phyloP scores from a whole-genome alignment of 2,113 vertebrate species.

The Ophthalmolycus amberensis region DNA sequence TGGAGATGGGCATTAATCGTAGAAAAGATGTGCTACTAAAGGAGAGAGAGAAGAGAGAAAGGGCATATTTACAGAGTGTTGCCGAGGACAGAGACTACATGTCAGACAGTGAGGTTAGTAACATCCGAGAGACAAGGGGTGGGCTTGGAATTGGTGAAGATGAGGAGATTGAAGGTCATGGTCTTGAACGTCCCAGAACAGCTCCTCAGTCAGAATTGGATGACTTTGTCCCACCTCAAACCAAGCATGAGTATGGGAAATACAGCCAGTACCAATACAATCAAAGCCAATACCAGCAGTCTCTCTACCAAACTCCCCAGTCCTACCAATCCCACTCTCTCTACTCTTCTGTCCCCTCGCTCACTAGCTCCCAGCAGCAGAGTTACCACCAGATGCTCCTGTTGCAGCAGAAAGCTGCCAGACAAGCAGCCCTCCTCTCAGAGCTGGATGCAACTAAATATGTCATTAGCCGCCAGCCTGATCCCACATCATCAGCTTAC shows the following conservation, averaged over 20 bases:
- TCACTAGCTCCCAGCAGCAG: conserved; percentile 91
- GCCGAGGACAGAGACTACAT: conserved; percentile 98
- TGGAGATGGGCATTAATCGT: conserved; percentile 98
- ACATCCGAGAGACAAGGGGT: conserved; percentile 89
- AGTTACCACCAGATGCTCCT: conserved; percentile 94
- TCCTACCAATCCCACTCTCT: conserved; percentile 93
- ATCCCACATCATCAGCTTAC: conserved; percentile 89
- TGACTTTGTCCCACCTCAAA: conserved; percentile 94
- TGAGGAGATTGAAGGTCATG: conserved; percentile 84
- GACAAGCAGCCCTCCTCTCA: conserved; percentile 87
- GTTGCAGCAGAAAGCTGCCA: conserved; percentile 93
- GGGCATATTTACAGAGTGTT: conserved; percentile 97
- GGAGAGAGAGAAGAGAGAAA: conserved; percentile 96
- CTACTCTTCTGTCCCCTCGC: conserved; percentile 93
- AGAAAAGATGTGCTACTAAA: conserved; percentile 95
- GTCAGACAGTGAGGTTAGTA: conserved; percentile 98
- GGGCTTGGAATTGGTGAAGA: conserved; percentile 78
- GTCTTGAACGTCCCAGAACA: conserved; percentile 92
- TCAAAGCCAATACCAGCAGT: conserved; percentile 90
- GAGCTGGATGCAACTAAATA: conserved; percentile 97
- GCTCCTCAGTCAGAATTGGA: conserved; percentile 94
- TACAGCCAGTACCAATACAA: conserved; percentile 95
- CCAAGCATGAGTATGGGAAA: conserved; percentile 92
- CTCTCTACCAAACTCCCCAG: conserved; percentile 91
- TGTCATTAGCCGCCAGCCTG: conserved; percentile 92